Conservation (phyloP, 1,140 invertebrate genomes). For the Sycophila sp. region DNA sequence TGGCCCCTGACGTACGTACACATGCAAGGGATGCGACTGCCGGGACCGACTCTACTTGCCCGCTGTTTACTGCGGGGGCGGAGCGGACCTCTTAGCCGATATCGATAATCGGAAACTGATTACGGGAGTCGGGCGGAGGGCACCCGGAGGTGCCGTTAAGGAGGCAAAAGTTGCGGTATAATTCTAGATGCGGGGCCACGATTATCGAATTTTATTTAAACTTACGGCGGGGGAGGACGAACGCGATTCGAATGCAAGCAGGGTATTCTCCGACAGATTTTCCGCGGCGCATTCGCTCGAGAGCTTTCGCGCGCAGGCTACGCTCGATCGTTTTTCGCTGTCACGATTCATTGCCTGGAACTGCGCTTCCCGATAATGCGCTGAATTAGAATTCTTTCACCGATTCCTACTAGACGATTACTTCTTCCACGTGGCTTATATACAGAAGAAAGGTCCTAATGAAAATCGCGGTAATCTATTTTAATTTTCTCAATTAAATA, state of each 20-base stretch:
- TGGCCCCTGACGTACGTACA: conserved; percentile 12
- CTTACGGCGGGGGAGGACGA: too few relatives aligned
- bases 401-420: too few relatives aligned
- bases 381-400: too few relatives aligned
- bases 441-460: too few relatives aligned
- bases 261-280: too few relatives aligned
- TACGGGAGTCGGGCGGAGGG: not conserved
- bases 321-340: too few relatives aligned
- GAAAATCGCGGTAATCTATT: too few relatives aligned
- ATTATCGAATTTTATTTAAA: conserved; percentile 37
- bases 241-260: too few relatives aligned
- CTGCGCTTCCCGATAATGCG: too few relatives aligned
- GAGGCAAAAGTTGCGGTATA: conserved; percentile 23
- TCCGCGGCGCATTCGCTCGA: not conserved
- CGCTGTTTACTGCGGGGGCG: not conserved
- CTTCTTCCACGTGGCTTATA: too few relatives aligned
- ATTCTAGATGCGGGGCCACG: conserved; percentile 13
- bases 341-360: too few relatives aligned
- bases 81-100: not conserved
- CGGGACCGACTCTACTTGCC: not conserved
- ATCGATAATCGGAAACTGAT: conserved; percentile 33
- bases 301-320: not conserved
- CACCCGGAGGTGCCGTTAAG: not conserved
- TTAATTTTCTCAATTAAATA: too few relatives aligned
- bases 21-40: not conserved